Percentiles rank a stretch among this genome's conserved stretches.
Conservation (phyloP, 2,113 vertebrate species). For the Siniperca knerii region DNA sequence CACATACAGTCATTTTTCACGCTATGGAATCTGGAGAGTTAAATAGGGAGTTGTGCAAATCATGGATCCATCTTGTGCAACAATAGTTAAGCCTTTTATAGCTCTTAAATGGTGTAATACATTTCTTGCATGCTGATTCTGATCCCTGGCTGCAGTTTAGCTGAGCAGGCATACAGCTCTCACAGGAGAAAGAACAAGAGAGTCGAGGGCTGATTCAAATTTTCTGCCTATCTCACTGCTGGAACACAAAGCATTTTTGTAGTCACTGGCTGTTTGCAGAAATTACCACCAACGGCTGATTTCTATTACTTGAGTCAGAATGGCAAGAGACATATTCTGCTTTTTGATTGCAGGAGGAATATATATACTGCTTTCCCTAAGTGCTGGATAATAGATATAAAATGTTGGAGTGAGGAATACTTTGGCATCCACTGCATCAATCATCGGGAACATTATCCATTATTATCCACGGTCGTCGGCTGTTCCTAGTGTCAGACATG, state of each 20-base stretch:
- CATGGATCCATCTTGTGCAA: not conserved
- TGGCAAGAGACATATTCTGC: not conserved
- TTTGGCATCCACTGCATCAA: conserved; percentile 20
- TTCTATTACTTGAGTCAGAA: conserved; percentile 39
- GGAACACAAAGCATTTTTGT: conserved; percentile 73
- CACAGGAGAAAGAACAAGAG: conserved; percentile 49
- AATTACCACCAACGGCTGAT: conserved; percentile 45
- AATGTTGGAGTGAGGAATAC: not conserved
- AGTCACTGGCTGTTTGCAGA: conserved; percentile 52
- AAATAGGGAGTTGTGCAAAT: not conserved
- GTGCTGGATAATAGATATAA: conserved; percentile 6
- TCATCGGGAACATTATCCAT: not conserved
- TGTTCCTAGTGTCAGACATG: conserved; percentile 2
- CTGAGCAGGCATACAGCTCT: conserved; percentile 58
- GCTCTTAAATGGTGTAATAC: conserved; percentile 13
- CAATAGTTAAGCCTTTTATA: conserved; percentile 16
- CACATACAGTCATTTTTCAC: not conserved
- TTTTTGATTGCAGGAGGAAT: not conserved
- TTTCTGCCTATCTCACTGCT: conserved; percentile 72
- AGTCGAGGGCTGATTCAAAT: conserved; percentile 73
- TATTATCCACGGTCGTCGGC: not conserved
- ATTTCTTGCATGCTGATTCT: conserved; percentile 53
- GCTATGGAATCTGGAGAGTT: not conserved
- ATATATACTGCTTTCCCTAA: not conserved
- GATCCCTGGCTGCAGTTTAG: conserved; percentile 54